Percentiles rank a stretch among this genome's conserved stretches.
Conservation (phyloP, 2,888 invertebrate species). For the Orchesella flavescens region DNA sequence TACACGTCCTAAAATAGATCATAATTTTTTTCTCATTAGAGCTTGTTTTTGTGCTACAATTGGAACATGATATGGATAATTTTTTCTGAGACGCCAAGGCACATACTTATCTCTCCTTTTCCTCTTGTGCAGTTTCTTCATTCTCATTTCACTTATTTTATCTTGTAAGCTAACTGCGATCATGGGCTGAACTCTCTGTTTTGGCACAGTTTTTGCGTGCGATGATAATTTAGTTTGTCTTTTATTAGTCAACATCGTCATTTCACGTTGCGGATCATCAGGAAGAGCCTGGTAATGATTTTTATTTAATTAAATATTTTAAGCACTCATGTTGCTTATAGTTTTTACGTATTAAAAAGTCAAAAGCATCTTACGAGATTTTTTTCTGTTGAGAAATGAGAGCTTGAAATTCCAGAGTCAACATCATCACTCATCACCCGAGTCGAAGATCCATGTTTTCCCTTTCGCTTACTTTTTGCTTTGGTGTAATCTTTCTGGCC, state of each 20-base stretch:
- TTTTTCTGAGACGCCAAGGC: background rate
- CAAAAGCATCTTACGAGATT: constrained; percentile 31
- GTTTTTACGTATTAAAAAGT: background rate
- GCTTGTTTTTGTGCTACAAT: too few species aligned
- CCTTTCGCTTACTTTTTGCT: constrained; percentile 55
- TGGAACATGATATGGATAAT: too few species aligned
- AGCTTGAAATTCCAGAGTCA: constrained; percentile 67
- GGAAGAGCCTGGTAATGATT: background rate
- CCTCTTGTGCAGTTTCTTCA: constrained; percentile 83
- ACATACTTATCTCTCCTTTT: constrained; percentile 80
- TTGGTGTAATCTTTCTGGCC: constrained; percentile 61
- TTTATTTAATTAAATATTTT: too few species aligned
- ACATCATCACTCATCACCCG: constrained; percentile 64
- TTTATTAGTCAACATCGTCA: constrained; percentile 43
- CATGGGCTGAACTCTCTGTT: constrained; percentile 44
- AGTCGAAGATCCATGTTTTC: constrained; percentile 29
- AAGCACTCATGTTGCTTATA: too few species aligned
- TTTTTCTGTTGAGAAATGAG: constrained; percentile 58
- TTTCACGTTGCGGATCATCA: constrained; percentile 71
- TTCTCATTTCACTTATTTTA: constrained; percentile 79
- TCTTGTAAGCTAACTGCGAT: constrained; percentile 75
- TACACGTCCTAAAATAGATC: constrained; percentile 63
- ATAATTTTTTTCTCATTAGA: too few species aligned
- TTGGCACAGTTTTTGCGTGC: constrained; percentile 36
- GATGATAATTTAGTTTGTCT: constrained; percentile 45